Base-by-base conservation (phyloP, 2,797 vertebrate species). In the Acanthurus tractus region DNA sequence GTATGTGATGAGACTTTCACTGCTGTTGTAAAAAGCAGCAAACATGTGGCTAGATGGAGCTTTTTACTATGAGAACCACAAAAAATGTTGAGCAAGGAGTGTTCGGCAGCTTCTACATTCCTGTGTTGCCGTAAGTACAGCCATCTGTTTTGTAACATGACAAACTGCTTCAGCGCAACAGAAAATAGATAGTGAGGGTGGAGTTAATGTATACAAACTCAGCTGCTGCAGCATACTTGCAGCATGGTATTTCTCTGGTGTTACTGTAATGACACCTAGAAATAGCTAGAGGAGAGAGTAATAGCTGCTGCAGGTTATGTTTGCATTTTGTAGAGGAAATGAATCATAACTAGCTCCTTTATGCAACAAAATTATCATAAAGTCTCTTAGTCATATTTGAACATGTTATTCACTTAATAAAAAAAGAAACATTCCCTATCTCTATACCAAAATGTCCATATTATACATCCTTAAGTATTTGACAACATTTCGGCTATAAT, bases 131-230 rank as follows among this genome's bases (percentile, higher is more conserved):
- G 8, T 68, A 73, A 86, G 48, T 76, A 29, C 77, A 81, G 62
- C 74, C 74, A 79, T 81, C 53, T 82, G 74, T 81, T 61, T 14
- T 63, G 8, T 12, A 49, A 52, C 49, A 70, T 6, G 48, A 66
- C 62, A 63, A 69, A 76, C 56, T 52, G 42, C 59, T 58, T 52
- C 42, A 50, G 55, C 50, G 64, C 75, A 61, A 45, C 66, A 80
- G 55, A 61, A 36, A 50, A 23, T 57, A 87, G 90, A 93, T 92
- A 91, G 79, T 4, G 58, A 89, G 89, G 91, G 92, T 89, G 91
- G 89, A 81, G 89, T 78, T 83, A 86, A 86, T 70, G 34, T 72
- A 70, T 46, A 63, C 8, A 49, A 15, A 17, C 52, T 29, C 45
- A 34, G 65, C 46, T 66, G 17, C 15, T 50, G 12, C 38, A 10